A percentile compares a stretch with the other conserved stretches of the same genome.
phyloP scores from a whole-genome alignment of 2,113 vertebrate species.

The Prunella himalayana region DNA sequence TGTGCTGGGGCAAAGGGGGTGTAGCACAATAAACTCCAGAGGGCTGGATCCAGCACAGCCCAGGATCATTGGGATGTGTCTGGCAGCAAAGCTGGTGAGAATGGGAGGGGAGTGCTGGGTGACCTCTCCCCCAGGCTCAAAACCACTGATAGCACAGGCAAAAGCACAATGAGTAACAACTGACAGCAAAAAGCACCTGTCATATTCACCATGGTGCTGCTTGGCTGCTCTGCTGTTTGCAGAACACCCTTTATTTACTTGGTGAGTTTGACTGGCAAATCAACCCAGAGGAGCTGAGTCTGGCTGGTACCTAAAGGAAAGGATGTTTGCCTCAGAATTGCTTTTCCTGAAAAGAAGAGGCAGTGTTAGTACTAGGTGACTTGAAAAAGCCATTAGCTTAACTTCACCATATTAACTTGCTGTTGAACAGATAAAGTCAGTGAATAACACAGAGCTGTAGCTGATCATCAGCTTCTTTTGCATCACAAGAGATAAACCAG shows the following conservation, averaged over 20 bases:
- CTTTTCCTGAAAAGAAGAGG: neutral
- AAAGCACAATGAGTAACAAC: neutral
- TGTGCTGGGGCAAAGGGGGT: neutral
- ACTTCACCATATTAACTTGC: neutral
- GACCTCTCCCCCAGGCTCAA: neutral
- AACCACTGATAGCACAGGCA: neutral
- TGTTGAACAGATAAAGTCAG: neutral
- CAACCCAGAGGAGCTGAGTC: neutral
- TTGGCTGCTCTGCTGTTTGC: neutral
- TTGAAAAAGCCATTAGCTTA: neutral
- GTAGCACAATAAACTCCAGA: neutral
- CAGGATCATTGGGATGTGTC: rapidly evolving
- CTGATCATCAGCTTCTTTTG: neutral
- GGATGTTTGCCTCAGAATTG: neutral
- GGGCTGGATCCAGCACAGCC: neutral
- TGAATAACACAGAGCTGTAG: neutral
- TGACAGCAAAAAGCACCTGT: neutral
- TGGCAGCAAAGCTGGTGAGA: neutral
- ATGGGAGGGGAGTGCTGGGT: neutral
- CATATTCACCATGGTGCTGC: neutral
- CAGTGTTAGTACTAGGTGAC: neutral
- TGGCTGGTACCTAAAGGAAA: neutral
- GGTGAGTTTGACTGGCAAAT: neutral
- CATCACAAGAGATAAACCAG: neutral
- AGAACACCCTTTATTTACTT: neutral